These are phyloP conservation scores for Phylloscopus trochilus DNA, from an alignment of 2,113 vertebrate species.

Conservation along the genomic window DNA sequence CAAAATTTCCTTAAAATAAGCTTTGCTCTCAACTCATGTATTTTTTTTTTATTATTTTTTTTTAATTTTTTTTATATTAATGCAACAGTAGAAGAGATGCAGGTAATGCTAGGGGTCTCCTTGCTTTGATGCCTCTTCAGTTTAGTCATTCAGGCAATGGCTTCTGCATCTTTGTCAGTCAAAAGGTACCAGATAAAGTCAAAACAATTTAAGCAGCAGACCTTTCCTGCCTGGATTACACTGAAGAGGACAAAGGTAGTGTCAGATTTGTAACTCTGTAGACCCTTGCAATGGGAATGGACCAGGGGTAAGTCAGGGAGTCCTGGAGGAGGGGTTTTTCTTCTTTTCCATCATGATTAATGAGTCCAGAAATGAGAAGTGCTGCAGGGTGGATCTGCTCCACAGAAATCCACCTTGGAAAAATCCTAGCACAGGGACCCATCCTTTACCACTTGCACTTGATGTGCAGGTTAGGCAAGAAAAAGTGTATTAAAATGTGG, in stretches of 20 bases:
- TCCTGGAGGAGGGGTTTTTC: background rate
- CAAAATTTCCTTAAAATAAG: background rate
- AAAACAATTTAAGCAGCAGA: background rate
- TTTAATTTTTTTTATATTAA: background rate
- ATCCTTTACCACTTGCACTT: background rate
- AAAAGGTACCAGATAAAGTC: background rate
- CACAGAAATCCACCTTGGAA: background rate
- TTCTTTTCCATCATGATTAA: background rate
- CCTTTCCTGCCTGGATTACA: background rate
- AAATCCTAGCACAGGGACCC: background rate
- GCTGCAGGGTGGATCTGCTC: rapidly evolving
- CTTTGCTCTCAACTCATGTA: background rate
- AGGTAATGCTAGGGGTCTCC: background rate
- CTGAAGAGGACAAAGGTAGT: background rate
- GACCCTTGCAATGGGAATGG: background rate
- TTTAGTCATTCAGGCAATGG: background rate
- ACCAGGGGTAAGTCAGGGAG: background rate
- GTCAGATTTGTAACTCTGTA: background rate
- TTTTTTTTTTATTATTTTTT: background rate
- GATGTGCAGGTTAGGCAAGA: background rate
- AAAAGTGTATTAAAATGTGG: background rate
- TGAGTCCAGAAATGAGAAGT: background rate
- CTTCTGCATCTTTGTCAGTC: background rate
- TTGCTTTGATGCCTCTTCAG: background rate
- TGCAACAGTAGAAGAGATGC: background rate